phyloP scores from a whole-genome alignment of 2,797 vertebrate species.

The Adelosebastes latens region DNA sequence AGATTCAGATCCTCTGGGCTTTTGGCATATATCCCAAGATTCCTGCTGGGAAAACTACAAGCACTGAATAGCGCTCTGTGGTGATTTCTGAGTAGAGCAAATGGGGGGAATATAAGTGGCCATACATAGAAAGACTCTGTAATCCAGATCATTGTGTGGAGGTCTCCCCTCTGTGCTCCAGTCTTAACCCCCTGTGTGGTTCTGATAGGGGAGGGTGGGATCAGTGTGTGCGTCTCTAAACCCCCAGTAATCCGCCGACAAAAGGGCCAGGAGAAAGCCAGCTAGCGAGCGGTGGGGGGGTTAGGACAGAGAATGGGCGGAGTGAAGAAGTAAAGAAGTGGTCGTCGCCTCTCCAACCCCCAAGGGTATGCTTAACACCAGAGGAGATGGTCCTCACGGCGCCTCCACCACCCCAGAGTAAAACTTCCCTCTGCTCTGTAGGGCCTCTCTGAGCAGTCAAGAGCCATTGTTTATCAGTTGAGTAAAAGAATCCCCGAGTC shows the following conservation, averaged over 20 bases:
- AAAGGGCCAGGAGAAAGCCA: constrained; percentile 67
- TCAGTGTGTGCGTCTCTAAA: constrained; percentile 65
- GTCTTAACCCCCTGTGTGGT: constrained; percentile 74
- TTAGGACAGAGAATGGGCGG: constrained; percentile 68
- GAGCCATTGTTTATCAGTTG: constrained; percentile 37
- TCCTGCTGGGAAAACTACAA: constrained; percentile 67
- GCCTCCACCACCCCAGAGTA: background rate
- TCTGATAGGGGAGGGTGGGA: constrained; percentile 63
- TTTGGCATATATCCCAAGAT: constrained; percentile 46
- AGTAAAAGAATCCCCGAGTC: constrained; percentile 15
- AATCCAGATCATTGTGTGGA: constrained; percentile 72
- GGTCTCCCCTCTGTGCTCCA: constrained; percentile 63
- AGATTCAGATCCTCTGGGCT: background rate
- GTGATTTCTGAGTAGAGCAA: constrained; percentile 56
- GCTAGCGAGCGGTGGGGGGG: constrained; percentile 38
- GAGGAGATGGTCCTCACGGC: constrained; percentile 52
- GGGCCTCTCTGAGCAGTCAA: constrained; percentile 17
- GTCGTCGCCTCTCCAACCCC: constrained; percentile 47
- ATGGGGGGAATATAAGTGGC: constrained; percentile 57
- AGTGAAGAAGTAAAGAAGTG: constrained; percentile 64
- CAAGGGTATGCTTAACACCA: constrained; percentile 63
- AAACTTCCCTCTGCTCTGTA: constrained; percentile 17
- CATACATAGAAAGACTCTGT: constrained; percentile 66
- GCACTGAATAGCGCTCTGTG: constrained; percentile 48
- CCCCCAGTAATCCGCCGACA: constrained; percentile 73